phyloP scores from a whole-genome alignment of 2,888 invertebrate genomes.

The Baccha elongata region DNA sequence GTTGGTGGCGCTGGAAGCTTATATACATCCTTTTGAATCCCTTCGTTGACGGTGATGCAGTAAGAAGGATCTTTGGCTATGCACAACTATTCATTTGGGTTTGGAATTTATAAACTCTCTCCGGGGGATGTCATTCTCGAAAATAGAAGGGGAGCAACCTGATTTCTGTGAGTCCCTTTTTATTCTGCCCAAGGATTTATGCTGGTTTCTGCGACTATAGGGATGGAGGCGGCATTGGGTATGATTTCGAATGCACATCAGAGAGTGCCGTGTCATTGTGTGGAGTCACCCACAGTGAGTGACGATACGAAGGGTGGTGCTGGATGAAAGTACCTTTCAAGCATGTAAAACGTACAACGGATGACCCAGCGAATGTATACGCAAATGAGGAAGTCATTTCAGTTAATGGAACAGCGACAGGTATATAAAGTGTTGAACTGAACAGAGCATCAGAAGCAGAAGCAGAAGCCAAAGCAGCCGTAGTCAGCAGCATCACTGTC shows the following conservation, averaged over 20 bases:
- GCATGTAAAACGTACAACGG: constrained; percentile 48
- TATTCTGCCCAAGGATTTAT: constrained; percentile 45
- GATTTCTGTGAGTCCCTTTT: constrained; percentile 41
- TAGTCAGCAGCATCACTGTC: constrained; percentile 13
- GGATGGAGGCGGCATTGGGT: background rate
- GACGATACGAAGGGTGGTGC: constrained; percentile 14
- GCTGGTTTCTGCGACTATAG: constrained; percentile 10
- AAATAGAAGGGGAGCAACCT: constrained; percentile 17
- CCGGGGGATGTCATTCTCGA: constrained; percentile 14
- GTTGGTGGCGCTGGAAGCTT: constrained; percentile 44
- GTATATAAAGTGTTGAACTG: constrained; percentile 56
- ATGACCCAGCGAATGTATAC: constrained; percentile 54
- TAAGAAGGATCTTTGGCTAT: constrained; percentile 49
- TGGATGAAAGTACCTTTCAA: constrained; percentile 47
- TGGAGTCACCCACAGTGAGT: constrained; percentile 37
- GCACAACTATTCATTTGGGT: constrained; percentile 65
- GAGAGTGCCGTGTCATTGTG: constrained; percentile 44
- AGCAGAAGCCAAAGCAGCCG: constrained; percentile 6
- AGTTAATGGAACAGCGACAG: constrained; percentile 63
- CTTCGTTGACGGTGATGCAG: constrained; percentile 53
- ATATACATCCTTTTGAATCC: constrained; percentile 52
- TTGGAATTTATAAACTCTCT: constrained; percentile 53
- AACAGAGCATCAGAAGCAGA: background rate
- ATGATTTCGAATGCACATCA: constrained; percentile 53
- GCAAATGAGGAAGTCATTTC: constrained; percentile 71